Percentiles rank a stretch among this genome's conserved stretches.
phyloP scores from a whole-genome alignment of 2,113 vertebrate genomes.

The Stegostoma tigrinum region DNA sequence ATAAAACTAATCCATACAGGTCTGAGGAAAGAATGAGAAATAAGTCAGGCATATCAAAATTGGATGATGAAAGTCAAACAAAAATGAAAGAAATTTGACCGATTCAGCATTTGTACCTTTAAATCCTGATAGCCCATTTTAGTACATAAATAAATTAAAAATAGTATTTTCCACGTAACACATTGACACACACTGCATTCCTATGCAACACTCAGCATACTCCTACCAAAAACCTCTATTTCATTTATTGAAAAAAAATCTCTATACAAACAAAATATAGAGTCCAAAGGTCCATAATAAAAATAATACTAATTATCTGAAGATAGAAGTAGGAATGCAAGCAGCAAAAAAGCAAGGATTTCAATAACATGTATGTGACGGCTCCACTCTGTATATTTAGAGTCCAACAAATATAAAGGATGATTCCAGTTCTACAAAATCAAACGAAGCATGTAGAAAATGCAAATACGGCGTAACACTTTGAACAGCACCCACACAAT shows the following conservation, averaged over 20 bases:
- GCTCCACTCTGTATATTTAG: background rate
- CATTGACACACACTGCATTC: too few species aligned
- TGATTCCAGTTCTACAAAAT: background rate
- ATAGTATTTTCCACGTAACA: background rate
- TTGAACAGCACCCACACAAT: background rate
- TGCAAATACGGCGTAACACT: background rate
- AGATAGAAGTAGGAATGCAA: background rate
- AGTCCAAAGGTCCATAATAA: background rate
- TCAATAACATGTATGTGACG: background rate
- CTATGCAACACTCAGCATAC: background rate
- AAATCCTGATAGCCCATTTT: background rate
- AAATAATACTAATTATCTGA: background rate
- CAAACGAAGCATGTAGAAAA: background rate
- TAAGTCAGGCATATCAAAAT: background rate
- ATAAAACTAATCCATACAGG: slow-evolving; percentile 87
- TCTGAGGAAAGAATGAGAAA: slow-evolving; percentile 57
- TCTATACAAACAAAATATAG: background rate
- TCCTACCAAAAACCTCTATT: background rate
- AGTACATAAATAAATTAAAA: background rate
- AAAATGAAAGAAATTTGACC: background rate
- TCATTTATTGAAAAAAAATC: background rate
- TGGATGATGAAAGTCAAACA: background rate
- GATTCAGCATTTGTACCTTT: background rate
- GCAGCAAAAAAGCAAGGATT: background rate
- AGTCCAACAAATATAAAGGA: background rate